Evolutionary conservation across 1,140 invertebrate genomes (phyloP), one percentile per base, ranked within the genome.

Genomic region (Lasaia peninsularis): DNA sequence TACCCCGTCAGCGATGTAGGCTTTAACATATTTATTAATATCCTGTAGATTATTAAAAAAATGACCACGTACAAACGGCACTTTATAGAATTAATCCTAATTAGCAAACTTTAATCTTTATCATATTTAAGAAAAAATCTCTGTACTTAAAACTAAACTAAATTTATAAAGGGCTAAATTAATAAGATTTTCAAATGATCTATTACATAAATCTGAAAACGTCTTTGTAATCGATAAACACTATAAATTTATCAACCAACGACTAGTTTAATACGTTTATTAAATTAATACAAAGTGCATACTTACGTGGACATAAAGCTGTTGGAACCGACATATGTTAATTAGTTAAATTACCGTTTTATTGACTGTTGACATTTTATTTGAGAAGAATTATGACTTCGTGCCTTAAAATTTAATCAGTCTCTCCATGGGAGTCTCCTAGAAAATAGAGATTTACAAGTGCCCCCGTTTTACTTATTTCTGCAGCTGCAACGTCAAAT

Each of bases 271-370:
- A 44, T 44, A 11, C 34, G 49, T 35, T 49, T 60, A 54, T 60
- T 49, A 52, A 60, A 52, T 60, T 60, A 54, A 28, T 34, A 54
- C 18, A 52, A 52, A 59, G 24, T 54, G 52, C 31, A 20, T 53
- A 24, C 14, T 49, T 21, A 48, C 24, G 14, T 21, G 53, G 37
- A 34, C 14, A 28, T 31, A 48, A 59, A 59, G 33, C 52, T 53
- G 48, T 49, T 53, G 40, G 18, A 49, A 60, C 37, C 8, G 28
- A 44, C 58, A 35, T 50, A 37, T 59, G 58, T 31, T 60, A 53
- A 60, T 60, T 60, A 60, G 32, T 54, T 18, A 11, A 44, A 44
- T 44, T 44, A 44, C 18, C 18, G 16, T 20, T 44, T 44, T 44
- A 44, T 44, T 44, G 40, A 18, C 16, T 44, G 40, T 44, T 18